These are phyloP conservation scores for Equus quagga DNA, from an alignment of 2,113 vertebrate genomes.

Conservation along the genomic window DNA sequence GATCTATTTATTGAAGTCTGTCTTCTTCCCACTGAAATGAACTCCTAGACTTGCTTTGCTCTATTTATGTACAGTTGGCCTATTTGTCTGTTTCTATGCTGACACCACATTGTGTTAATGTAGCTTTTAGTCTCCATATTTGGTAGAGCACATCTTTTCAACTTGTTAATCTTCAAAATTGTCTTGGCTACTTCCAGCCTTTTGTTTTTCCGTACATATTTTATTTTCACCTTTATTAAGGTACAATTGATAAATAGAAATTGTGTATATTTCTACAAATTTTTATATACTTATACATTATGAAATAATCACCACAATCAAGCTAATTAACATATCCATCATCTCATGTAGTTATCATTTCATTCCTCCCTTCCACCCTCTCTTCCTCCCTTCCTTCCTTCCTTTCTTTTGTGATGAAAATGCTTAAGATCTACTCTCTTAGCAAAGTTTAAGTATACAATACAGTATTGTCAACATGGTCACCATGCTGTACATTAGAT, in stretches of 20 bases:
- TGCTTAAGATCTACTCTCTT: not conserved
- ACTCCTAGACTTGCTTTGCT: not conserved
- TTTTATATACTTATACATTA: not conserved
- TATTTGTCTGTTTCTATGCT: not conserved
- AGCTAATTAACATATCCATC: not conserved
- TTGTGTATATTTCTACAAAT: not conserved
- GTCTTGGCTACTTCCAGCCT: not conserved
- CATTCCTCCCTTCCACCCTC: not conserved
- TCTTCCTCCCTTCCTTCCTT: not conserved
- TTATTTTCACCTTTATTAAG: not conserved
- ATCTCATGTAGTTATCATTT: not conserved
- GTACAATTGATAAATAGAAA: not conserved
- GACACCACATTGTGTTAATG: not conserved
- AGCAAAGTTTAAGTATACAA: not conserved
- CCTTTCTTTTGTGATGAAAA: not conserved
- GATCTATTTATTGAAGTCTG: not conserved
- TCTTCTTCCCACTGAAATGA: not conserved
- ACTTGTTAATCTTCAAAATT: slow-evolving; percentile 28
- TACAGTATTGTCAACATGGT: not conserved
- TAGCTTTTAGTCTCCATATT: not conserved
- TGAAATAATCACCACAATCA: not conserved
- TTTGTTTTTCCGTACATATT: not conserved
- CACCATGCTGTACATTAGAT: not conserved
- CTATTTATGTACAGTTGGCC: not conserved
- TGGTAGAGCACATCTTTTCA: not conserved